A percentile compares a stretch with the other conserved stretches of the same genome.
These are phyloP conservation scores for Agapornis canus DNA, from an alignment of 2,797 vertebrate genomes.

Conservation along the genomic window DNA sequence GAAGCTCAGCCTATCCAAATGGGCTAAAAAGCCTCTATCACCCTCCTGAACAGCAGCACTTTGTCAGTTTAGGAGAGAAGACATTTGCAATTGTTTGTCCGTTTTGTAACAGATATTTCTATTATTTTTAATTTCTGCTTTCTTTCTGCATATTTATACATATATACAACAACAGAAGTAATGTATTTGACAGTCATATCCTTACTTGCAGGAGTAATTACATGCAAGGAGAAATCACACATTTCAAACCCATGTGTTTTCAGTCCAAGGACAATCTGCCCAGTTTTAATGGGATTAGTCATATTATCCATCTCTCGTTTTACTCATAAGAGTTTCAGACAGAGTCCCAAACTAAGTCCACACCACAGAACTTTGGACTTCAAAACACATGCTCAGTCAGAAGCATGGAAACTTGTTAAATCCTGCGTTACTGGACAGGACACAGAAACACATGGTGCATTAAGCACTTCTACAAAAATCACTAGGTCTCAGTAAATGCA, in stretches of 20 bases:
- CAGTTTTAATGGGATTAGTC: neutral
- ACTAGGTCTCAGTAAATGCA: neutral
- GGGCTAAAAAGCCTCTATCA: neutral
- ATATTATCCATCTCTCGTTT: neutral
- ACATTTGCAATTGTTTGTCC: neutral
- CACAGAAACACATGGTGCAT: neutral
- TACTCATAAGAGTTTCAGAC: neutral
- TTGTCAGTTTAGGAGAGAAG: neutral
- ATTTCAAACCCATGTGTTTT: neutral
- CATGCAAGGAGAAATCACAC: neutral
- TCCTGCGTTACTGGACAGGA: neutral
- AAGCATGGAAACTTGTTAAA: neutral
- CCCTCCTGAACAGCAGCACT: neutral
- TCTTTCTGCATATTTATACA: neutral
- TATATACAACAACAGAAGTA: neutral
- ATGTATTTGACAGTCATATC: neutral
- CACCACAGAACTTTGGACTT: constrained; percentile 19
- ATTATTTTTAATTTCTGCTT: neutral
- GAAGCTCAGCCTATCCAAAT: neutral
- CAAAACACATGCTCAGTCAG: neutral
- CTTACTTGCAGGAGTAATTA: neutral
- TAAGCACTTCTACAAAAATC: neutral
- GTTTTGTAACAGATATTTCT: neutral
- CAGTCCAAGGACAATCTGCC: neutral
- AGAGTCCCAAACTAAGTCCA: neutral